Base-by-base conservation (phyloP, 2,113 vertebrate species). In the Poeciliopsis retropinna region DNA sequence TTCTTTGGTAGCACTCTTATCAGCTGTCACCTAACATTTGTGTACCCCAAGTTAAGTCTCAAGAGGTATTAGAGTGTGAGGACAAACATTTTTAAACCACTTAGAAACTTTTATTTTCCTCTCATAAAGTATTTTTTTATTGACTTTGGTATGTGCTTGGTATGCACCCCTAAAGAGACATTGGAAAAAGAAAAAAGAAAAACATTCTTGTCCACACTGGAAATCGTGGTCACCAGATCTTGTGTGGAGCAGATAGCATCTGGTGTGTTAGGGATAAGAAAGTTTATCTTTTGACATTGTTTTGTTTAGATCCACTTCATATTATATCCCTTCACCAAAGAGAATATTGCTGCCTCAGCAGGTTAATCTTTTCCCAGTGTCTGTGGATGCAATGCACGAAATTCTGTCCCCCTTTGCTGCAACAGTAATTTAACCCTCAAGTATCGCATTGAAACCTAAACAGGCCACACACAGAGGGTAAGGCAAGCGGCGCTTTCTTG, bases 401-500 rank as follows among this genome's bases (percentile, higher is more conserved):
- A 64, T 27, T 60, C 14, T 13, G 0, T 8, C 15, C 25, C 66
- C 27, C 28, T 13, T 39, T 64, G 28, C 32, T 57, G 2, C 28
- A 28, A 34, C 39, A 39, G 64, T 30, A 37, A 1, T 39, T 8
- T 27, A 31, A 28, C 15, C 57, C 15, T 32, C 47, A 47, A 41
- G 44, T 65, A 30, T 77, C 11, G 69, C 28, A 76, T 75, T 68
- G 78, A 82, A 85, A 77, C 70, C 60, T 37, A 69, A 62, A 51
- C 79, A 66, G 63, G 73, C 14, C 64, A 54, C 2, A 54, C 0
- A 1, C 29, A n/a, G 22, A 30, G 30, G 41, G 8, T 65, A 31
- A 75, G 72, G 34, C 62, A 28, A 7, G 6, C 25, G 67, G 11
- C 11, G 61, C 34, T 78, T 70, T 83, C n/a, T 78, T 39, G 57